phyloP scores from a whole-genome alignment of 1,140 invertebrate species.

The Pristionchus pacificus region DNA sequence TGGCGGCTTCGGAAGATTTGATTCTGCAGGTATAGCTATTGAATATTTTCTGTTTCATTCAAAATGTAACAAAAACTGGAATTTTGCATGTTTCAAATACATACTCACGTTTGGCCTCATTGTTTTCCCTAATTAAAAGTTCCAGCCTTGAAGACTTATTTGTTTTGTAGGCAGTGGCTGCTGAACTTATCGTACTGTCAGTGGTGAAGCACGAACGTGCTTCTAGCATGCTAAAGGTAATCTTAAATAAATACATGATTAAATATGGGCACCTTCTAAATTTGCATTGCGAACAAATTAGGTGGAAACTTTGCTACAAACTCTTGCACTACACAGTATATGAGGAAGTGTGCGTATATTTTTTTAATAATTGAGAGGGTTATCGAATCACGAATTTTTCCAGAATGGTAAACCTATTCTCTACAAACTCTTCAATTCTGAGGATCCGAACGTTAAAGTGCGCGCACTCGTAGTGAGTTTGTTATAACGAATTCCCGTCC shows the following conservation, averaged over 20 bases:
- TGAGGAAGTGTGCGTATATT: not conserved
- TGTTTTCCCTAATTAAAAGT: slow-evolving; percentile 9
- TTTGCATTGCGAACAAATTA: no score
- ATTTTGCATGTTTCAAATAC: not conserved
- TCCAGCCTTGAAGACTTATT: slow-evolving; percentile 14
- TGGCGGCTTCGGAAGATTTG: slow-evolving; percentile 81
- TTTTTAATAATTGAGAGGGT: no score
- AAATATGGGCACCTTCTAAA: no score
- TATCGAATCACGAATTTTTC: no score
- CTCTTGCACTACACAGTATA: not conserved
- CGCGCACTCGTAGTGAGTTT: slow-evolving; percentile 59
- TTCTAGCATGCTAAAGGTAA: slow-evolving; percentile 74
- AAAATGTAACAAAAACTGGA: slow-evolving; percentile 10
- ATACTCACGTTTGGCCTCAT: slow-evolving; percentile 13
- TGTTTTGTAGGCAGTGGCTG: slow-evolving; percentile 42
- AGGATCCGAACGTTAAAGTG: slow-evolving; percentile 79
- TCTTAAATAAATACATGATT: no score
- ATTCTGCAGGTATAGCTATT: slow-evolving; percentile 38
- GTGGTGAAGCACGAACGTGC: slow-evolving; percentile 96
- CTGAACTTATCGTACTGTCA: slow-evolving; percentile 63
- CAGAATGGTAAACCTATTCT: slow-evolving; percentile 81
- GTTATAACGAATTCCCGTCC: not conserved
- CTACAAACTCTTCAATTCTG: slow-evolving; percentile 84
- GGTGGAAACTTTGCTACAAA: slow-evolving; percentile 4
- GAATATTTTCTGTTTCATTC: slow-evolving; percentile 13